Evolutionary conservation across 2,113 vertebrate genomes (phyloP), one percentile per base, ranked within the genome.

Genomic region (Scytalopus superciliaris): DNA sequence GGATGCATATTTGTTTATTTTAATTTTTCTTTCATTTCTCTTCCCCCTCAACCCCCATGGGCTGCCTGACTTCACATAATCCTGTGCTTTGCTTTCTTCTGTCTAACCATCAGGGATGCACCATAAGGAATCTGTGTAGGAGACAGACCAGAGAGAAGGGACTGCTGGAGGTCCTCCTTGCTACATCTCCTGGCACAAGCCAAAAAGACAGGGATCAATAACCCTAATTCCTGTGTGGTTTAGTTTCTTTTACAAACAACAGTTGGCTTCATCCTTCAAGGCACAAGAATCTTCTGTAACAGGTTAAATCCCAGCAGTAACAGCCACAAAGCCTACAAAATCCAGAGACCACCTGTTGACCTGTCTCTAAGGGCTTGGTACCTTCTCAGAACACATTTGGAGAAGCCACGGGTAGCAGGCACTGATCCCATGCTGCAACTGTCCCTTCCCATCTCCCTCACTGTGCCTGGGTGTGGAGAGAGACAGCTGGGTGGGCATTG

Each of bases 11-110:
- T 97, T 96, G 87, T 93, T 96, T 96, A 86, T 93, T 93, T 93
- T 77, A 89, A 93, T 90, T 96, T 52, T 93, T 96, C 72, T 96
- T 97, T 93, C 78, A 87, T 95, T 97, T 95, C 86, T 85, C 91
- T 94, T 93, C 92, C 87, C 93, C 80, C 93, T 91, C 73, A 28
- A 13, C 68, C 91, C 89, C 82, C 76, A 79, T 5, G 1, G 89
- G 90, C 87, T 78, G 80, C 45, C 93, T 95, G 82, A 89, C 74
- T 96, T 77, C 44, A 45, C 64, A 55, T 53, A 55, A 75, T 23
- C 30, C 68, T 70, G 44, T 56, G 52, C 49, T 88, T 90, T 69
- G 53, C 89, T 82, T 47, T 60, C 83, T 64, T 22, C 57, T 78
- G 59, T 42, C 68, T 62, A 83, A 10, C 8, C 59, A 50, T 62